Base-by-base conservation (phyloP, 2,888 invertebrate genomes). In the Apamea sordens region DNA sequence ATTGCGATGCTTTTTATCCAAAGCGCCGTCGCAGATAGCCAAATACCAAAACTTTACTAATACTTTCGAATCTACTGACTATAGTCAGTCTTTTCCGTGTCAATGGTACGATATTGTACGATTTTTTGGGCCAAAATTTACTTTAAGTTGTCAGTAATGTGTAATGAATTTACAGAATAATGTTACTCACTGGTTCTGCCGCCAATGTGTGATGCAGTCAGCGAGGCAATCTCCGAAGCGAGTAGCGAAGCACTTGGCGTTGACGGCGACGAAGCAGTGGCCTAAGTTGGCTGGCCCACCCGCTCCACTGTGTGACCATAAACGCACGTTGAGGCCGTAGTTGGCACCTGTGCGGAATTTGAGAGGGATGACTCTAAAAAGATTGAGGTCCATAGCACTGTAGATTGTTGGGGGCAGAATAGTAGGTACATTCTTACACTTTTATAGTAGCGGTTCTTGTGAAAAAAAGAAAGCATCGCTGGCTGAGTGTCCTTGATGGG, bases 211-310 rank as follows among this genome's bases (percentile, higher is more conserved):
- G 92, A 99, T 97, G 67, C 99, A 96, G 81, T 98, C 98, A 1
- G 97, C 93, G 93, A 99, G 96, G 67, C 99, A 97, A 7, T 98
- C 98, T 73, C 98, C 97, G 90, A 99, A 99, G 2, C 98, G 98
- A 0, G 98, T 98, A 0, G 98, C 98, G 95, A 99, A 99, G 89
- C 97, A 98, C 24, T 97, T 97, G 0, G 99, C 99, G 96, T 99
- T 97, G 8, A 99, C 97, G 0, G 98, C 99, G 74, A 99, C 97
- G 92, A 99, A 99, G 89, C 98, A 98, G 86, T 99, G 99, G 0
- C 99, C 99, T 86, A 99, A 94, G 94, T 99, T 97, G 0, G 99
- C 99, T 0, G 97, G 96, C 0, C 96, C 96, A 5, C 97, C 95
- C 0, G 97, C 96, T 0, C 97, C 97, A 73, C 97, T 96, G 87